Base-by-base conservation (phyloP, 2,888 invertebrate genomes). In the Lysandra coridon region DNA sequence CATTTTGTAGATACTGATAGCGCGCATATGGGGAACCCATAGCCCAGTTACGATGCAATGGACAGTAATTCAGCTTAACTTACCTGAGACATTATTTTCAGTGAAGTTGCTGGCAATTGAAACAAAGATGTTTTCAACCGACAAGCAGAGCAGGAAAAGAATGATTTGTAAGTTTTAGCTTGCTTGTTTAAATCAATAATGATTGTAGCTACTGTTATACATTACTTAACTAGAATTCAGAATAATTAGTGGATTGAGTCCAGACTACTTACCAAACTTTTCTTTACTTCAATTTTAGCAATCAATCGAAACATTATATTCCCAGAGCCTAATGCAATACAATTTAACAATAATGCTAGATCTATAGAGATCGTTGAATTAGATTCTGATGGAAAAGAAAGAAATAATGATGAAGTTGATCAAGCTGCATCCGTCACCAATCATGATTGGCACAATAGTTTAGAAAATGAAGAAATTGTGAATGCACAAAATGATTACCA, bases 291-390 rank as follows among this genome's bases (percentile, higher is more conserved):
- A n/a, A 49, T 80, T 62, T 83, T 83, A 85, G 85, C 81, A 83
- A 75, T 83, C 53, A 83, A 84, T 81, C 82, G 82, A 0, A 84
- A 84, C 64, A 79, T 83, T 7, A 79, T 82, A 73, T 79, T 82
- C 53, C 83, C 83, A 14, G 30, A 81, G 49, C 78, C 78, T 37
- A 80, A 79, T 53, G 73, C 80, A 49, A 76, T 79, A 30, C 37
- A 80, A 23, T 12, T 78, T 37, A 60, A 76, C 37, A 79, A 79
- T 49, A 44, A 80, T 57, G 74, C 79, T 30, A 82, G 84, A 14
- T 85, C 86, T 37, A 84, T 91, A 4, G 87, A 91, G 86, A 91
- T 93, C 33, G 86, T 88, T 75, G 93, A 93, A 86, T 82, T 93
- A 7, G 87, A 85, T 78, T 82, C 82, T n/a, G 81, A 86, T 7